Base-by-base conservation (phyloP, 2,888 invertebrate species). In the Andrena trimmerana region DNA sequence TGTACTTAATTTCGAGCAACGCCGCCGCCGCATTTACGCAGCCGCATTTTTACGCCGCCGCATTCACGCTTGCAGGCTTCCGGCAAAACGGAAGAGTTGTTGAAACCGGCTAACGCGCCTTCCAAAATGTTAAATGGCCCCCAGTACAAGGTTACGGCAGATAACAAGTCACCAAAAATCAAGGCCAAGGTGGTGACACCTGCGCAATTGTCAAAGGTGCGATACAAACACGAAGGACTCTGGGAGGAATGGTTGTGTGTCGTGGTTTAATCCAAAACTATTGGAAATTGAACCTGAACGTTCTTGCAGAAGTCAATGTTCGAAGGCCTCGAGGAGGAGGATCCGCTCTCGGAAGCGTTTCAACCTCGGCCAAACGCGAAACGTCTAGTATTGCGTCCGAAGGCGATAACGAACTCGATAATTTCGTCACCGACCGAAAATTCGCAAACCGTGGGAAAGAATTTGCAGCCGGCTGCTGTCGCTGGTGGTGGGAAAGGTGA, bases 321-420 rank as follows among this genome's bases (percentile, higher is more conserved):
- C 93, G 98, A 98, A 91, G 98, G 98, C 0, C 94, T 98, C 1
- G 97, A 97, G 86, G 98, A 98, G 89, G 96, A 97, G 10, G 97
- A 97, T 91, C 95, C 96, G 65, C 91, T 96, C 0, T 95, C 96
- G 78, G 95, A 95, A 78, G 93, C 93, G 95, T 89, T 94, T 95
- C 85, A 95, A 94, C 82, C 92, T 95, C 84, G 96, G 95, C 90
- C 96, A 10, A 96, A 96, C 89, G 95, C 97, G 0, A 98, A 97
- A 92, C 96, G 97, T 2, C 95, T 98, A 16, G 96, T 97, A 3
- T 94, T 98, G 6, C 96, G 97, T 27, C 96, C 96, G 2, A 95
- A 95, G 84, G 74, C 85, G 10, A 57, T 77, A 8, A 78, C 76
- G n/a, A 88, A 88, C 27, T 83, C 89, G 0, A 66, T 86, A 5